Evolutionary conservation across 2,797 vertebrate species (phyloP).

Genomic region (Hoplostethus atlanticus): DNA sequence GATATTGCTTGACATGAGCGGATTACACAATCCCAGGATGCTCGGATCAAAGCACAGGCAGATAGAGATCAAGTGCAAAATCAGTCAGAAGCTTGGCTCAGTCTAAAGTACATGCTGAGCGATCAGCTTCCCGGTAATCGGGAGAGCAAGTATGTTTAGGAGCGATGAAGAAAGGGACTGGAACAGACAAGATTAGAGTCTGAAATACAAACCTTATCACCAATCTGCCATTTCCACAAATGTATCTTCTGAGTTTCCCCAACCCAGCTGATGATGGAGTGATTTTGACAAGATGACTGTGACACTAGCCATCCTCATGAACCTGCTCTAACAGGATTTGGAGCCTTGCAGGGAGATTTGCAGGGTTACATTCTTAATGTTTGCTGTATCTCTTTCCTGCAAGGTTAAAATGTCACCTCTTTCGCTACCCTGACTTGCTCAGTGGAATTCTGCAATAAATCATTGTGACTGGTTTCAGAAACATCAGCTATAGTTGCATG

Average conservation of each 20-base stretch:
- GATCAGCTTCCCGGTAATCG: constrained; percentile 67
- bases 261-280: constrained; percentile 11
- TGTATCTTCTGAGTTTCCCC: constrained; percentile 15
- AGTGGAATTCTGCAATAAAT: constrained; percentile 4
- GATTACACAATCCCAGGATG: constrained; percentile 65
- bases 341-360: constrained; percentile 8
- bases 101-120: constrained; percentile 44
- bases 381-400: not conserved
- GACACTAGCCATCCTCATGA: constrained; percentile 16
- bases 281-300: constrained; percentile 32
- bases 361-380: constrained; percentile 3
- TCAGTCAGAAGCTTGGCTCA: constrained; percentile 53
- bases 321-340: constrained; percentile 32
- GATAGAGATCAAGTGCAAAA: constrained; percentile 67
- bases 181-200: constrained; percentile 61
- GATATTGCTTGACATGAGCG: constrained; percentile 57
- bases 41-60: constrained; percentile 67
- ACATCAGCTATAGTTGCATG: not conserved
- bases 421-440: not conserved
- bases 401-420: not conserved
- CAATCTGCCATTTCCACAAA: constrained; percentile 61
- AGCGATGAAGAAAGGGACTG: constrained; percentile 37
- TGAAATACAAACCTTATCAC: constrained; percentile 62
- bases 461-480: not conserved
- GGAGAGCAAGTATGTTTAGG: constrained; percentile 39